These are phyloP conservation scores for Lepidurus packardi DNA, from an alignment of 1,140 invertebrate genomes.

Conservation along the genomic window DNA sequence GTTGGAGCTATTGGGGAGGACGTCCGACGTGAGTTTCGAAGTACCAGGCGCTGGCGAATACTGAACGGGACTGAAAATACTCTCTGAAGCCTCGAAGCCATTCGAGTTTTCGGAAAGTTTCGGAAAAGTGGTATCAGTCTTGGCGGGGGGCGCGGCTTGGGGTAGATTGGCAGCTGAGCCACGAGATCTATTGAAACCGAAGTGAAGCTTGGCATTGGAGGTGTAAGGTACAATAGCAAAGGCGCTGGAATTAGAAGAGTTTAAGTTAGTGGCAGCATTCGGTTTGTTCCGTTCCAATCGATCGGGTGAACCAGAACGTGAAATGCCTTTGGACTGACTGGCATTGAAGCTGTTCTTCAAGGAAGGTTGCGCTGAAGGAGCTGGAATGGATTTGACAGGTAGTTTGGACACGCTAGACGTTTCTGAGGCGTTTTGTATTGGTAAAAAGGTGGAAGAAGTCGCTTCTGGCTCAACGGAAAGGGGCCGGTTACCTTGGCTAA, in stretches of 20 bases:
- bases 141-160: background rate
- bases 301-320: background rate
- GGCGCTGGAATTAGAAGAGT: background rate
- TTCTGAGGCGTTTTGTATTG: background rate
- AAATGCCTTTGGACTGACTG: background rate
- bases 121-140: background rate
- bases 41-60: background rate
- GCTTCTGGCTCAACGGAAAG: background rate
- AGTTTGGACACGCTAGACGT: background rate
- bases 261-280: background rate
- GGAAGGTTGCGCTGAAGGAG: background rate
- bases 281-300: background rate
- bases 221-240: background rate
- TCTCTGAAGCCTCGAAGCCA: background rate
- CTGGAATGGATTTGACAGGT: background rate
- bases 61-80: background rate
- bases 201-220: too few species aligned
- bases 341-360: background rate
- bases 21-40: background rate
- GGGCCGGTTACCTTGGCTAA: background rate
- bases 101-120: background rate
- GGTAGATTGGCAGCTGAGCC: background rate
- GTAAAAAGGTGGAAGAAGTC: background rate
- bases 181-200: too few species aligned
- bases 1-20: background rate